Conservation (phyloP, 2,888 invertebrate genomes). For the Drosophila kambysellisi region DNA sequence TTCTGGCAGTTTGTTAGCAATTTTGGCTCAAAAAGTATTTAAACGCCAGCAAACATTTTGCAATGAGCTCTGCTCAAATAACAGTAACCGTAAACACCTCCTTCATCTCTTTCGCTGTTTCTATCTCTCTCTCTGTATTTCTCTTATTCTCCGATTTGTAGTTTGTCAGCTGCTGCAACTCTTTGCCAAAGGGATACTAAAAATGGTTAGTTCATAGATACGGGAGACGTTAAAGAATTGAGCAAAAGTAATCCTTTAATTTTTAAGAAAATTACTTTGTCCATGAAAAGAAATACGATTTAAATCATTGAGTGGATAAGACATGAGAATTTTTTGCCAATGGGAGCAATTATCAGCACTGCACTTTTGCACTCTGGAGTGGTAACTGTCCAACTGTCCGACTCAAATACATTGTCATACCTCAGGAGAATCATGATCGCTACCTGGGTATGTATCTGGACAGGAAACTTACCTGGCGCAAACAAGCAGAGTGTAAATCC, state of each 20-base stretch:
- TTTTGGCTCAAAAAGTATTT: conserved; percentile 48
- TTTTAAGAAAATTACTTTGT: not conserved
- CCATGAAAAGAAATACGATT: not conserved
- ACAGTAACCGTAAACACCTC: conserved; percentile 50
- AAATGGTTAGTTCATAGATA: not conserved
- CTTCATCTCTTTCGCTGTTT: conserved; percentile 41
- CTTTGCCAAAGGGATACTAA: conserved; percentile 11
- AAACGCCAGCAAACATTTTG: conserved; percentile 49
- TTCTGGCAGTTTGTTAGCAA: conserved; percentile 18
- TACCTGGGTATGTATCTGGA: too few species aligned
- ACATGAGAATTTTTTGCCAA: too few species aligned
- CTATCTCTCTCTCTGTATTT: conserved; percentile 20
- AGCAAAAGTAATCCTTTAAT: not conserved
- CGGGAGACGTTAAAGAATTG: not conserved
- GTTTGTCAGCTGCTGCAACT: conserved; percentile 17
- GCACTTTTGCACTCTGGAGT: too few species aligned
- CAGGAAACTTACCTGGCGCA: too few species aligned
- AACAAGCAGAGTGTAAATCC: too few species aligned
- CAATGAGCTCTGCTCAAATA: conserved; percentile 52
- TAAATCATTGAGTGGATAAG: not conserved
- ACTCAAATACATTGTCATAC: too few species aligned
- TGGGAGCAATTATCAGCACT: too few species aligned
- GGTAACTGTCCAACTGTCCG: too few species aligned
- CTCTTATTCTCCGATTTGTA: conserved; percentile 6
- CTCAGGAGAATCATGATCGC: too few species aligned